Base-by-base conservation (phyloP, 2,888 invertebrate genomes). In the Protula sp. region DNA sequence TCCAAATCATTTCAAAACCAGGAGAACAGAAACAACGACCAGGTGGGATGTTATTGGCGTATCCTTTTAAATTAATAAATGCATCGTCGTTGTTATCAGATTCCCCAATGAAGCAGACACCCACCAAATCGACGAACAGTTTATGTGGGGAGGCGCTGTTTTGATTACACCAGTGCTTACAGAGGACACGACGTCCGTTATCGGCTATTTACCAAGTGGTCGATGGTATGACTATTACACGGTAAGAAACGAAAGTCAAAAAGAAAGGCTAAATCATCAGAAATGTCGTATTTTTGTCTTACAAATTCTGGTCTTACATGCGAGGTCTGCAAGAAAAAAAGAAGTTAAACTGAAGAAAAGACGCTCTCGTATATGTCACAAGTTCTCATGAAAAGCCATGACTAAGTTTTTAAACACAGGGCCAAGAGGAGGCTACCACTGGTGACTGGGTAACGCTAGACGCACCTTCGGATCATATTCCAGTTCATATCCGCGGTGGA, bases 111-210 rank as follows among this genome's bases (percentile, higher is more conserved):
- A 75, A 54, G 19, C 52, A 0, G 55, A 30, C 3, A 72, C 74
- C 3, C 66, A 67, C 31, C 66, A 59, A 26, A 68, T 77, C 30
- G 73, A 75, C 59, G 61, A 60, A 26, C 75, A 76, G 66, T 77
- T 76, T 64, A 54, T 77, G 29, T 82, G 82, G 82, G 82, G 82
- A 19, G 65, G 73, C 27, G 76, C 73, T 9, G 63, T 83, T 24
- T 64, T 82, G 59, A 73, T 82, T n/a, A 75, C 71, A 0, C 76
- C 77, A 9, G 70, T 75, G 22, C 57, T 76, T 19, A 66, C 71
- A 56, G 59, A 72, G 64, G 73, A 19, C 19, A 38, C 38, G 9
- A 38, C 38, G 9, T 9, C 14, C 5, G 31, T 55, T 26, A 24
- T 38, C 9, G 55, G 14, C 9, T 55, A 55, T n/a, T 2, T 55